Percentiles rank a stretch among this genome's conserved stretches.
Conservation (phyloP, 2,797 vertebrate genomes). For the Lindbergichthys nudifrons region DNA sequence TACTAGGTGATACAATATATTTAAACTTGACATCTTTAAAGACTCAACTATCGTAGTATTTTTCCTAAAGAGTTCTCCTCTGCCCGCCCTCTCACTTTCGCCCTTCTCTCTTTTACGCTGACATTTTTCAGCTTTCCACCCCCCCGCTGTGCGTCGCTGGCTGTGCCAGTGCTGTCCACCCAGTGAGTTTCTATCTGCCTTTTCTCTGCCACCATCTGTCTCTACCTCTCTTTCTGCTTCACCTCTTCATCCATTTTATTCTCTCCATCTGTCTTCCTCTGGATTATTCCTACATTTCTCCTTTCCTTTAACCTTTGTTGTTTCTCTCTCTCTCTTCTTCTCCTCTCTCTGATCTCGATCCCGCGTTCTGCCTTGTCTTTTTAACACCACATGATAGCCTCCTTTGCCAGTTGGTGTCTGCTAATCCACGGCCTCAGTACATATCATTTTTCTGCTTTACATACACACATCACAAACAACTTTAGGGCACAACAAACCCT, state of each 20-base stretch:
- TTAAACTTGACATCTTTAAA: slow-evolving; percentile 9
- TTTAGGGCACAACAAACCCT: slow-evolving; percentile 25
- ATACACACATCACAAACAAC: slow-evolving; percentile 32
- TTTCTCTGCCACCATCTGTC: slow-evolving; percentile 72
- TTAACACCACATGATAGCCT: slow-evolving; percentile 51
- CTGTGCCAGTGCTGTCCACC: slow-evolving; percentile 69
- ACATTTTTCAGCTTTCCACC: slow-evolving; percentile 67
- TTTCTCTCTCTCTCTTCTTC: slow-evolving; percentile 20
- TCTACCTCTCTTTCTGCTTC: slow-evolving; percentile 23
- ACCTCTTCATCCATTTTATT: slow-evolving; percentile 40
- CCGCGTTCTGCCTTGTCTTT: slow-evolving; percentile 20
- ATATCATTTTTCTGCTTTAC: slow-evolving; percentile 21
- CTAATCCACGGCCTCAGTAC: slow-evolving; percentile 40
- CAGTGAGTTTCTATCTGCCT: slow-evolving; percentile 74
- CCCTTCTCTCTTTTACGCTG: slow-evolving; percentile 57
- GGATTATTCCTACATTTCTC: slow-evolving; percentile 32
- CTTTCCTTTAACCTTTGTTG: slow-evolving; percentile 5
- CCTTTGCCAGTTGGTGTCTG: slow-evolving; percentile 46
- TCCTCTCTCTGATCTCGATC: slow-evolving; percentile 13
- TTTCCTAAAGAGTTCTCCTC: slow-evolving; percentile 29
- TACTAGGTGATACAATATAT: not conserved
- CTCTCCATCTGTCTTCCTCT: slow-evolving; percentile 62
- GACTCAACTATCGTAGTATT: slow-evolving; percentile 8
- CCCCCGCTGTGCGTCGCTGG: slow-evolving; percentile 62
- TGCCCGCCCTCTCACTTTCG: slow-evolving; percentile 40